Percentiles rank a stretch among this genome's conserved stretches.
Evolutionary conservation across 2,797 vertebrate genomes (phyloP).

Genomic region (Anguilla anguilla): DNA sequence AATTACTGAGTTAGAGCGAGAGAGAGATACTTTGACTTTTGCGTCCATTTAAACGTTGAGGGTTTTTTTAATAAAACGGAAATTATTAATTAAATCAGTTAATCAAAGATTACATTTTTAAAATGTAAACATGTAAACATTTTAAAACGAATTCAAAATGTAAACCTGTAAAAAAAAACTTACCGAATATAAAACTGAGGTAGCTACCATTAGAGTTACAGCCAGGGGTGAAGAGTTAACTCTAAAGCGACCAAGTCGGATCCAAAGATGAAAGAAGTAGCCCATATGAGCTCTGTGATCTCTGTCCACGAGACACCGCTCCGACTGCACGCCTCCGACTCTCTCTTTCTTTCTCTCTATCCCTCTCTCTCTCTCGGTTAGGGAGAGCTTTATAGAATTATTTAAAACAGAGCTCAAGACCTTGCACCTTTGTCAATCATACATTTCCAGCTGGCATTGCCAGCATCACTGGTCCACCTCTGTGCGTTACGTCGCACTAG

Average conservation of each 20-base stretch:
- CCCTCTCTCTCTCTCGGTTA: not conserved
- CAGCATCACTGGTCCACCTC: not conserved
- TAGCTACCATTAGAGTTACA: too few relatives aligned
- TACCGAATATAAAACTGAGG: too few relatives aligned
- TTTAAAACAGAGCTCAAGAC: not conserved
- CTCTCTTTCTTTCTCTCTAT: too few relatives aligned
- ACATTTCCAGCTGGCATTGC: not conserved
- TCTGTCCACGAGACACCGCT: not conserved
- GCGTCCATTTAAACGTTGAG: too few relatives aligned
- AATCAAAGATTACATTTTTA: too few relatives aligned
- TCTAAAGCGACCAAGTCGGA: not conserved
- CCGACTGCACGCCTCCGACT: conserved; percentile 10
- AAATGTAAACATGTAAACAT: too few relatives aligned
- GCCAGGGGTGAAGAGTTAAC: too few relatives aligned
- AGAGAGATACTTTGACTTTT: not conserved
- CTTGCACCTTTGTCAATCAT: not conserved
- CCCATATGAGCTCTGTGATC: conserved; percentile 8
- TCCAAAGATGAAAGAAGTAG: not conserved
- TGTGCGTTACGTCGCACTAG: not conserved
- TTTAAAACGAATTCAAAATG: too few relatives aligned
- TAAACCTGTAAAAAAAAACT: too few relatives aligned
- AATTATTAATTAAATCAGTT: too few relatives aligned
- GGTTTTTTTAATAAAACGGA: too few relatives aligned
- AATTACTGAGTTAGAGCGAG: not conserved
- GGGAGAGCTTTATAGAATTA: not conserved